phyloP scores from a whole-genome alignment of 2,888 invertebrate genomes.

The Sussaba pulchella region DNA sequence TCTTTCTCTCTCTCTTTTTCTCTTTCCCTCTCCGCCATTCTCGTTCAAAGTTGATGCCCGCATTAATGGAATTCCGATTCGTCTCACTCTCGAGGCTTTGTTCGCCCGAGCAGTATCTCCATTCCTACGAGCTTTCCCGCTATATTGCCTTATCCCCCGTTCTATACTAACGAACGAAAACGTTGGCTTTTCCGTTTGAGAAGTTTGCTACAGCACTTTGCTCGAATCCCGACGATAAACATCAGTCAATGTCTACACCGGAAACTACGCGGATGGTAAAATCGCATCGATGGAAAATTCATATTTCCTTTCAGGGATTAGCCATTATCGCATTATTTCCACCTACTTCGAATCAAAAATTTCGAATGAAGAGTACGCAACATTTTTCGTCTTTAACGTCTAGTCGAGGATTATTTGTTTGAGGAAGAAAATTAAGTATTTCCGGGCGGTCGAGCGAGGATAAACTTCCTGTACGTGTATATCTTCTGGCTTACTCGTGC shows the following conservation, averaged over 20 bases:
- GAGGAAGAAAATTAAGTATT: neutral
- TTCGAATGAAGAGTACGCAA: too few relatives aligned
- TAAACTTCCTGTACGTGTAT: neutral
- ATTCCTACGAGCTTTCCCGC: neutral
- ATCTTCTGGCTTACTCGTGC: neutral
- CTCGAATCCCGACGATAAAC: neutral
- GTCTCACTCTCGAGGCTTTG: conserved; percentile 21
- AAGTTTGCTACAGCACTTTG: neutral
- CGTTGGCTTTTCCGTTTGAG: conserved; percentile 9
- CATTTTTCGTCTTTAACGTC: too few relatives aligned
- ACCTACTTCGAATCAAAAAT: too few relatives aligned
- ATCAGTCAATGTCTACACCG: conserved; percentile 2
- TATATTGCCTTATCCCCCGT: neutral
- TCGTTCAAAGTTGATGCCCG: conserved; percentile 33
- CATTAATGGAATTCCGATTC: conserved; percentile 60
- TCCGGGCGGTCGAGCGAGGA: neutral
- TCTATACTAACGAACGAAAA: neutral
- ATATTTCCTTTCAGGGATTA: too few relatives aligned
- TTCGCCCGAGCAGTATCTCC: conserved; percentile 28
- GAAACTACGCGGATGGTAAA: neutral
- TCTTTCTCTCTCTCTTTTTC: conserved; percentile 5
- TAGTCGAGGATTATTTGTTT: too few relatives aligned
- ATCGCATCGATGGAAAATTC: too few relatives aligned
- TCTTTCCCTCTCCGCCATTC: conserved; percentile 30
- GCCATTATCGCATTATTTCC: too few relatives aligned